These are phyloP conservation scores for Leptopilina myrica DNA, from an alignment of 2,888 invertebrate species.

Conservation along the genomic window DNA sequence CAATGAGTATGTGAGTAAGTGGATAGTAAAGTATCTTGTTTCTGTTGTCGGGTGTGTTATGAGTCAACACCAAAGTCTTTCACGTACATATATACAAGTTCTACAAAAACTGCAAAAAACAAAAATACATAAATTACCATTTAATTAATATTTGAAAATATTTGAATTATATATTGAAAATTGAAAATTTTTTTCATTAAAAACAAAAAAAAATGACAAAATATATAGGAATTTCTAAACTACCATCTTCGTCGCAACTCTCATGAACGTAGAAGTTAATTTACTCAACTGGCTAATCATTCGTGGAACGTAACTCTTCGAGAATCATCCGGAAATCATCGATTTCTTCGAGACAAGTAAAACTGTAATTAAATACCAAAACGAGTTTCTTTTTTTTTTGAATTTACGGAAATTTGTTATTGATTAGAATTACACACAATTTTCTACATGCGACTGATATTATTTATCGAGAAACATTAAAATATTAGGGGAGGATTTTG, in stretches of 20 bases:
- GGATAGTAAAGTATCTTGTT: slow-evolving; percentile 31
- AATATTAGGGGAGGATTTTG: too few relatives aligned
- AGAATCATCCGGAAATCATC: slow-evolving; percentile 44
- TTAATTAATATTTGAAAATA: not conserved
- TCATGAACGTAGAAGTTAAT: slow-evolving; percentile 5
- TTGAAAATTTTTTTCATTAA: not conserved
- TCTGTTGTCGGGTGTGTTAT: slow-evolving; percentile 10
- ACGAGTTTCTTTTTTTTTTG: not conserved
- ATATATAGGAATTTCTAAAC: slow-evolving; percentile 1
- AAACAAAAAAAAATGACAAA: not conserved
- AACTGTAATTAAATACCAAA: not conserved
- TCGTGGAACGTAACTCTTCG: slow-evolving; percentile 43
- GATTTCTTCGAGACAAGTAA: slow-evolving; percentile 37
- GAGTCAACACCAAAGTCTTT: slow-evolving; percentile 5
- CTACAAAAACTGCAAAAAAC: not conserved
- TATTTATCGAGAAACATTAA: too few relatives aligned
- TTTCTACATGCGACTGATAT: not conserved
- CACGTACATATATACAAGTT: not conserved
- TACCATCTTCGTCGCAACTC: not conserved
- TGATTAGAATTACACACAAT: not conserved
- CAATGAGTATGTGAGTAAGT: slow-evolving; percentile 9
- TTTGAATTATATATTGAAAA: not conserved
- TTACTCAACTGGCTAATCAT: slow-evolving; percentile 41
- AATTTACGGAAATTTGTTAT: not conserved
- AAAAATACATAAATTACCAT: slow-evolving; percentile 6